Evolutionary conservation across 2,888 invertebrate genomes (phyloP).

Genomic region (Chironomus riparius): DNA sequence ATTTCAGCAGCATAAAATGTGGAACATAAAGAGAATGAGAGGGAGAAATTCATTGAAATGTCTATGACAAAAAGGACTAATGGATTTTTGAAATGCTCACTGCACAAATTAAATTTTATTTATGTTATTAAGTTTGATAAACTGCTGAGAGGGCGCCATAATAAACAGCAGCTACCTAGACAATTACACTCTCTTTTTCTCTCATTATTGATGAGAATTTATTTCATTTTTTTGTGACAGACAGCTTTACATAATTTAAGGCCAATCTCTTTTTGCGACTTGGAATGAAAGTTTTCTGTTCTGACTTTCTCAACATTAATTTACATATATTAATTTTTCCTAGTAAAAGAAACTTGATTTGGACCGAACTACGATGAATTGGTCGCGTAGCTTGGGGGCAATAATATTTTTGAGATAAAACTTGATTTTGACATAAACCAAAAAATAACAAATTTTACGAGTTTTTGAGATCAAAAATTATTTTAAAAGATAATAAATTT

Average conservation of each 20-base stretch:
- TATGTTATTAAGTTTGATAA: conserved; percentile 14
- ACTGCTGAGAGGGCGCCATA: conserved; percentile 18
- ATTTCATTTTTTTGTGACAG: too few relatives aligned
- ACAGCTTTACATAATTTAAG: not conserved
- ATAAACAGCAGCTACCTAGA: not conserved
- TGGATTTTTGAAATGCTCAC: conserved; percentile 12
- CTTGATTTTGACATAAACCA: too few relatives aligned
- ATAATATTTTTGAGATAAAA: too few relatives aligned
- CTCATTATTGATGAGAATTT: too few relatives aligned
- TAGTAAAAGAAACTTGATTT: too few relatives aligned
- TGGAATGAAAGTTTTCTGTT: not conserved
- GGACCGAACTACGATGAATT: too few relatives aligned
- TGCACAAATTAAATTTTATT: conserved; percentile 20
- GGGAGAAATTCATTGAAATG: not conserved
- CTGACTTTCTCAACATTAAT: too few relatives aligned
- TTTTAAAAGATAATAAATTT: too few relatives aligned
- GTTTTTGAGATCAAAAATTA: too few relatives aligned
- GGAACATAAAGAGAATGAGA: not conserved
- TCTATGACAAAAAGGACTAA: not conserved
- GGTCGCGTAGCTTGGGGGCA: too few relatives aligned
- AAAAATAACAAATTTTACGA: too few relatives aligned
- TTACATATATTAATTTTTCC: too few relatives aligned
- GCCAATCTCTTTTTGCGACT: not conserved
- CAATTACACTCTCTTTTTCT: not conserved
- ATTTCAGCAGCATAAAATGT: conserved; percentile 5